Evolutionary conservation across 1,140 invertebrate genomes (phyloP).

Genomic region (Cydia pomonella): DNA sequence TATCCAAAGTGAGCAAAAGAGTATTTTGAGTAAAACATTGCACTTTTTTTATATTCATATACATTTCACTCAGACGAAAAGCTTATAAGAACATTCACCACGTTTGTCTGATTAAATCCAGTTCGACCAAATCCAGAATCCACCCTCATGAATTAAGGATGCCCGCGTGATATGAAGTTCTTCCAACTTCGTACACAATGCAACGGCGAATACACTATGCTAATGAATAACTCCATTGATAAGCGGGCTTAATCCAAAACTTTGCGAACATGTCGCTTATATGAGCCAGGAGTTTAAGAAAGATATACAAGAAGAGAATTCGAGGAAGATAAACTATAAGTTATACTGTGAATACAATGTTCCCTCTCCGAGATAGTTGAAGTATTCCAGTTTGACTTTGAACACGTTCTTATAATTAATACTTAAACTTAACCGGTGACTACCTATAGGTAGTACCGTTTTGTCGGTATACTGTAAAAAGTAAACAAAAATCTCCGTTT

Average conservation of each 20-base stretch:
- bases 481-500: too few species aligned
- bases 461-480: too few species aligned
- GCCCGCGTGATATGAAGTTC: conserved; percentile 3
- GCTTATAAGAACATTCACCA: neutral
- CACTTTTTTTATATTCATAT: too few species aligned
- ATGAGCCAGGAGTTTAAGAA: conserved; percentile 1
- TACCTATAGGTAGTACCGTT: too few species aligned
- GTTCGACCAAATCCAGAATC: neutral
- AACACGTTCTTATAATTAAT: neutral
- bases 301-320: conserved; percentile 4
- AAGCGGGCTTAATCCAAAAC: conserved; percentile 5
- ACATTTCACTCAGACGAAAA: neutral
- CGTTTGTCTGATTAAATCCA: neutral
- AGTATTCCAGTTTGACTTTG: neutral
- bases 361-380: neutral
- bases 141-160: conserved; percentile 11
- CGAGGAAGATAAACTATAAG: neutral
- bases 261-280: neutral
- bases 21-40: too few species aligned
- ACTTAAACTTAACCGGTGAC: too few species aligned
- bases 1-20: too few species aligned
- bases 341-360: neutral
- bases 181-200: conserved; percentile 15
- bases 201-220: neutral
- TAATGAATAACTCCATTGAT: conserved; percentile 15